Evolutionary conservation across 1,140 invertebrate genomes (phyloP), one percentile per base, ranked within the genome.

Genomic region (Asobara japonica): DNA sequence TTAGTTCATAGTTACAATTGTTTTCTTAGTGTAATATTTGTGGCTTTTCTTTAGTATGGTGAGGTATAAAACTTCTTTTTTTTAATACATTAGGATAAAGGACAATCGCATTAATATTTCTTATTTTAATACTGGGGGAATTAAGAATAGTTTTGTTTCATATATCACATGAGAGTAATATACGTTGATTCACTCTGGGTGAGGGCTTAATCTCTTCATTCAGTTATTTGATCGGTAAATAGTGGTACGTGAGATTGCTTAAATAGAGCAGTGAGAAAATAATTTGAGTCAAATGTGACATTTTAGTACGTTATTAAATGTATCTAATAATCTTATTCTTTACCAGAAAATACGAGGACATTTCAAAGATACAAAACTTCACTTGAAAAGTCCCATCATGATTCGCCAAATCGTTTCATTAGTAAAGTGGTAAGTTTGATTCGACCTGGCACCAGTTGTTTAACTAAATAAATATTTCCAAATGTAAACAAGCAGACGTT

Each of bases 111-210:
- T 56, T 25, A 1, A 0, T 25, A 22, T 56, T 56, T 13, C 51
- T 56, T 56, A 56, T 27, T 22, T 56, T 56, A 56, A 56, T 56
- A 56, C 51, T 56, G 51, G 22, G n/a, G 22, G 5, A 56, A 27
- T 22, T 56, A 56, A 56, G 51, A 25, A 56, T 56, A 56, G 7
- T 1, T 25, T 56, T 56, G 22, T 18, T 56, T 56, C 25, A 56
- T 13, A 56, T 56, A 56, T 56, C 51, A 56, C 51, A 56, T 27
- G 51, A 51, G 3, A 10, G n/a, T n/a, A 56, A 56, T 56, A 56
- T 56, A 5, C 51, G 51, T 56, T 5, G 6, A 10, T 56, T 56
- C 22, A 27, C 20, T 51, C 45, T 7, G 22, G 10, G 45, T 51
- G 3, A 13, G 36, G 36, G 11, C 36, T 45, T 16, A 45, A 18